Conservation (phyloP, 2,797 vertebrate species). For the Acrocephalus scirpaceus region DNA sequence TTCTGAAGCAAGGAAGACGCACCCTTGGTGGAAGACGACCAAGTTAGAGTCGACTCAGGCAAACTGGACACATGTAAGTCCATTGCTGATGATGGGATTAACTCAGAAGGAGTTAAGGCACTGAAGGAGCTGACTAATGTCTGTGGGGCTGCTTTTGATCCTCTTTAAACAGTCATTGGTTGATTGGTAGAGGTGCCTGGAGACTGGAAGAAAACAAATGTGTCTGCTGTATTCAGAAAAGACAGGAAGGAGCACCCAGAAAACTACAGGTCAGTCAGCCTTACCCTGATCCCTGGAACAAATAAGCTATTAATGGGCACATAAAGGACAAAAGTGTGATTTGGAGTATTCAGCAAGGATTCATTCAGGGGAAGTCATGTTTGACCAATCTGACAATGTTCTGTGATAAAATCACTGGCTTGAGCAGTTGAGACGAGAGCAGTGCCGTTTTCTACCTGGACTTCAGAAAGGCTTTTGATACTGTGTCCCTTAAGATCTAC, state of each 20-base stretch:
- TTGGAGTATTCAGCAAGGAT: not conserved
- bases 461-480: not conserved
- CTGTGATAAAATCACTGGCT: not conserved
- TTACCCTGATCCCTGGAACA: not conserved
- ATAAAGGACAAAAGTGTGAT: not conserved
- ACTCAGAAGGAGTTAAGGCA: not conserved
- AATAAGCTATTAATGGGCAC: not conserved
- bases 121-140: not conserved
- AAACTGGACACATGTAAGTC: not conserved
- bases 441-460: not conserved
- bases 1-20: not conserved
- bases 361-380: not conserved
- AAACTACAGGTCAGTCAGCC: not conserved
- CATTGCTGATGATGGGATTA: not conserved
- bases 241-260: not conserved
- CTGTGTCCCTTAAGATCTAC: not conserved
- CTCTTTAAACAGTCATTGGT: not conserved
- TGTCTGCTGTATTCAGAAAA: not conserved
- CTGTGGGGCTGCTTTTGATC: not conserved
- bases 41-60: not conserved
- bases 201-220: not conserved
- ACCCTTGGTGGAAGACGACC: not conserved
- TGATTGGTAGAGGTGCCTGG: not conserved
- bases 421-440: not conserved
- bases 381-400: not conserved